Evolutionary conservation across 2,797 vertebrate species (phyloP), one percentile per base, ranked within the genome.

Genomic region (Bothrops alternatus): DNA sequence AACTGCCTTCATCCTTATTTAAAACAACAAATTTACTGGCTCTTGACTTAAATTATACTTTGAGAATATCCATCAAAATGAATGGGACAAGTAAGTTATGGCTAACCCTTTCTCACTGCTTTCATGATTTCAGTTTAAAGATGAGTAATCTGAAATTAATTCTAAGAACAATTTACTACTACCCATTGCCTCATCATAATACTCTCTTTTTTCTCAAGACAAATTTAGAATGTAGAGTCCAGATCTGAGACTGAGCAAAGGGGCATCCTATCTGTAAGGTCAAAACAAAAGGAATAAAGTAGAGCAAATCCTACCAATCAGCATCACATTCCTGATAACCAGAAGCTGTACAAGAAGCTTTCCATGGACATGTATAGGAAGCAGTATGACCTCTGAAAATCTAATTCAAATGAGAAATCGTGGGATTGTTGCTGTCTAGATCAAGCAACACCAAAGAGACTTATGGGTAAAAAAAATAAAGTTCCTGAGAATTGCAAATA

Each of bases 401-500:
- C 65, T 50, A 37, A 92, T 69, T 92, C 55, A 78, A 23, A 47
- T 91, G 47, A 91, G 89, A 37, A 91, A 88, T 86, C 58, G 58
- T 92, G 93, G 91, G 89, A 94, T 89, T 86, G 63, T 91, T 92
- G 85, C 86, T 94, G 57, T 90, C 69, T 93, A 91, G 92, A 94
- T 92, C 92, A 96, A 87, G 90, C 92, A 90, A 94, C 92, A 96
- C 92, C 89, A 88, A 88, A 69, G 73, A 94, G 93, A 95, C 89
- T 93, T 58, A 55, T 57, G 55, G 94, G 87, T 90, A 91, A 92
- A 94, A 82, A 93, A 93, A 55, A 90, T 73, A 78, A 85, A 32
- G 88, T 95, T 91, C 95, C 95, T 96, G 96, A 96, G 97, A 97
- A 94, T 93, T 91, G 50, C 58, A 93, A 86, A 87, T 95, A 96